Evolutionary conservation across 1,140 invertebrate genomes (phyloP).

Genomic region (Acromyrmex echinatior): DNA sequence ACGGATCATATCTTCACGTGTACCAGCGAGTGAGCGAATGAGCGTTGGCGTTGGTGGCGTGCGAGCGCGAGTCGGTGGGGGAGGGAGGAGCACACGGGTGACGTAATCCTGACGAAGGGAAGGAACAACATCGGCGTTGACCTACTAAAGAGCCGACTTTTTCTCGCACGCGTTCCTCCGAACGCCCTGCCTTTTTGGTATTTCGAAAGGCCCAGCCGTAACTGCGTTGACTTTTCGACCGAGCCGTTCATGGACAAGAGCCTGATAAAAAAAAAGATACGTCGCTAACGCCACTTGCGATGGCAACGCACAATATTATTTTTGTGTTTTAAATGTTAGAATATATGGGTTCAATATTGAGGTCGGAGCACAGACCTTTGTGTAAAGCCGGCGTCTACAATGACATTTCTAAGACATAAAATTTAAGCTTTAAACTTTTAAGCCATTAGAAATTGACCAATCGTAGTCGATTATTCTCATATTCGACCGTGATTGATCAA

Average conservation of each 20-base stretch:
- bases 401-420: no score
- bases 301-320: neutral
- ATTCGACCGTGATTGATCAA: no score
- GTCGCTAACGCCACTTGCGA: neutral
- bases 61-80: conserved; percentile 24
- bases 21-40: conserved; percentile 20
- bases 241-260: neutral
- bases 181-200: conserved; percentile 68
- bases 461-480: no score
- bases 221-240: neutral
- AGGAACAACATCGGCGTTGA: conserved; percentile 78
- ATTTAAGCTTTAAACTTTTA: no score
- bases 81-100: conserved; percentile 66
- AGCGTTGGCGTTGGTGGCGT: conserved; percentile 54
- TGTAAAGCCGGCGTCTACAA: no score
- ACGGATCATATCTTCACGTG: conserved; percentile 64
- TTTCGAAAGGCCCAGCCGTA: conserved; percentile 43
- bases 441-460: no score
- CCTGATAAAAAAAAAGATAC: conserved; percentile 30
- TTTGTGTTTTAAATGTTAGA: neutral
- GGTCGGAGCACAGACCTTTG: no score
- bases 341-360: neutral
- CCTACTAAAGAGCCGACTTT: conserved; percentile 78
- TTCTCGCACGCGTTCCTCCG: conserved; percentile 67
- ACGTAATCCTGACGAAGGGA: conserved; percentile 78